A percentile compares a stretch with the other conserved stretches of the same genome.
Conservation (phyloP, 2,113 vertebrate species). For the Danionella cerebrum region DNA sequence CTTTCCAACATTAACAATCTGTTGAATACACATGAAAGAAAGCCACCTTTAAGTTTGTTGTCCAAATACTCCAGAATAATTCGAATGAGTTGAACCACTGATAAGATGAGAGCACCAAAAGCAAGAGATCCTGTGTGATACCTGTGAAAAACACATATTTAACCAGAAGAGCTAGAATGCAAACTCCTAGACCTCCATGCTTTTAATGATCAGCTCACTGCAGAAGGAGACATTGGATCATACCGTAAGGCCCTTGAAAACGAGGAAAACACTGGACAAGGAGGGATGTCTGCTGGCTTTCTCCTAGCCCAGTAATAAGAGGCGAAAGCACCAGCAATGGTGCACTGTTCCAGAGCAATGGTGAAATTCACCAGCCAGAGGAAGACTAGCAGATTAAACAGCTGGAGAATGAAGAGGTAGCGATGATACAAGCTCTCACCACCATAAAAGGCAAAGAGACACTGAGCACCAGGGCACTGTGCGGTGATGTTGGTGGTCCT, state of each 20-base stretch:
- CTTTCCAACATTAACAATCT: neutral
- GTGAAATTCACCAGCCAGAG: conserved; percentile 88
- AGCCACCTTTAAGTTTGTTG: conserved; percentile 76
- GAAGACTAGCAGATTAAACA: conserved; percentile 82
- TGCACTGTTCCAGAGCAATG: conserved; percentile 81
- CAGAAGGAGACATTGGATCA: neutral
- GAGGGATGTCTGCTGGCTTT: conserved; percentile 80
- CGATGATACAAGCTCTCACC: conserved; percentile 76
- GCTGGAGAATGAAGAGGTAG: conserved; percentile 75
- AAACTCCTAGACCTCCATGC: neutral
- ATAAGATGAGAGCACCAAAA: conserved; percentile 83
- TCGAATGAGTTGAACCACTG: conserved; percentile 73
- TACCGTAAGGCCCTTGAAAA: conserved; percentile 81
- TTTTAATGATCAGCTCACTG: neutral
- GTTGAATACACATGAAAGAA: neutral
- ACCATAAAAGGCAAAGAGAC: conserved; percentile 82
- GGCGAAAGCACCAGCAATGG: conserved; percentile 83
- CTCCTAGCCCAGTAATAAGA: conserved; percentile 85
- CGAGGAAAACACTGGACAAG: conserved; percentile 71
- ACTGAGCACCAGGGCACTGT: conserved; percentile 72
- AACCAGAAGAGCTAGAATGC: neutral
- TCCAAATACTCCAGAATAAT: conserved; percentile 80
- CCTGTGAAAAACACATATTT: conserved; percentile 48
- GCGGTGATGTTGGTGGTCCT: conserved; percentile 65
- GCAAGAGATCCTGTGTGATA: conserved; percentile 90